Base-by-base conservation (phyloP, 2,113 vertebrate genomes). In the Campylorhamphus procurvoides region DNA sequence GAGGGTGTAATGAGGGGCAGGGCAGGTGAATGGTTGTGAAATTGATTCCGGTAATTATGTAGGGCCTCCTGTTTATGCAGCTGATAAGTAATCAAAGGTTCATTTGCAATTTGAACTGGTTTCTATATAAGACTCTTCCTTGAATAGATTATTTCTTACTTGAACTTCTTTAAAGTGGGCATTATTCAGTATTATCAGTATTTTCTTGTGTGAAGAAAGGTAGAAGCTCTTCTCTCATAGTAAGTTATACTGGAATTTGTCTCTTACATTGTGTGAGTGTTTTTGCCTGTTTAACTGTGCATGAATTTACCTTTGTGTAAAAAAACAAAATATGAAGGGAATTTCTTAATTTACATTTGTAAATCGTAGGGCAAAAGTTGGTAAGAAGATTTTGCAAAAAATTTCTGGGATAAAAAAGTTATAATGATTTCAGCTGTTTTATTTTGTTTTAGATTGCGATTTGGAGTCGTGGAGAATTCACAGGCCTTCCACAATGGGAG, bases 401-500 rank as follows among this genome's bases (percentile, higher is more conserved):
- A 42, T 24, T 74, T 9, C 2, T 53, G 39, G 42, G 10, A 28
- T 94, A 14, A 83, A 89, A 58, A 28, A 3, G 0, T 18, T 18
- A 16, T 72, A 53, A 33, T 74, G 6, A 88, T 63, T 89, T 94
- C 50, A 96, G 42, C 50, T 93, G 58, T 76, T 52, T 98, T 94
- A 28, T 97, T 97, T 94, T 96, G 71, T 96, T 86, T 87, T 90
- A 98, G 98, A 76, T 90, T 84, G 88, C 49, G 74, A 60, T 78
- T 96, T 89, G 94, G 56, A 68, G 40, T 89, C 53, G 88, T 93
- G 87, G 82, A 92, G 92, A 87, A 96, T 79, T 84, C 52, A 44
- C 17, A 40, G n/a, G 17, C 55, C 64, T 87, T 87, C 94, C 76
- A 82, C 44, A 76, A 98, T 98, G 98, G 98, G 96, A 90, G 84